Percentiles rank a stretch among this genome's conserved stretches.
phyloP scores from a whole-genome alignment of 1,140 invertebrate genomes.

The Marisa cornuarietis region DNA sequence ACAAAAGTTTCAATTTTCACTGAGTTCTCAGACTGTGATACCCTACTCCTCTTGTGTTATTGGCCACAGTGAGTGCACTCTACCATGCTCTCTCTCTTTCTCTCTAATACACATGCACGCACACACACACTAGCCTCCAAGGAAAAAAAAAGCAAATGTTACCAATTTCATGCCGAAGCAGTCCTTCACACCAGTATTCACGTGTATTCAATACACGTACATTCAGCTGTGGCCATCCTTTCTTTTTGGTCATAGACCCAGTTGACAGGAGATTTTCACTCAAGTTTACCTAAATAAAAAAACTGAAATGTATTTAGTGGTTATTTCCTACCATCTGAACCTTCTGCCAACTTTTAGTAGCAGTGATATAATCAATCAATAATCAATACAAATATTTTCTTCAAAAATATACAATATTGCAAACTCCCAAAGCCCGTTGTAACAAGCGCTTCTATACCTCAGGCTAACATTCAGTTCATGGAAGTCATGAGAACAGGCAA shows the following conservation, averaged over 20 bases:
- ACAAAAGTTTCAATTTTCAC: too few species aligned
- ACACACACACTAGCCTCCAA: neutral
- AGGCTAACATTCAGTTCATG: too few species aligned
- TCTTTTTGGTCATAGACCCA: constrained; percentile 57
- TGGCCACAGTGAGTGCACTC: too few species aligned
- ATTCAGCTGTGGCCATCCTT: constrained; percentile 51
- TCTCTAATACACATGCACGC: neutral
- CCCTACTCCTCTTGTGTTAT: too few species aligned
- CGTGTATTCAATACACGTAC: constrained; percentile 53
- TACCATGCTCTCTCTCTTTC: neutral
- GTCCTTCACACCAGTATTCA: constrained; percentile 57
- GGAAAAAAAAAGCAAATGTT: neutral
- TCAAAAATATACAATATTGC: neutral
- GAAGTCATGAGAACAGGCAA: too few species aligned
- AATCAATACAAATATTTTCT: too few species aligned
- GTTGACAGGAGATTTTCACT: constrained; percentile 55
- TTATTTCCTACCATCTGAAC: neutral
- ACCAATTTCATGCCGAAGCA: constrained; percentile 62
- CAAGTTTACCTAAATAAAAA: constrained; percentile 41
- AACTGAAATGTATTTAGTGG: neutral
- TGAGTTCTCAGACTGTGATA: too few species aligned
- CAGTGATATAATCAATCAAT: neutral
- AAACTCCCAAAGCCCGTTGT: neutral
- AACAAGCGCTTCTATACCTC: too few species aligned
- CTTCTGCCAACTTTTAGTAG: neutral